Base-by-base conservation (phyloP, 2,113 vertebrate genomes). In the Passer montanus region DNA sequence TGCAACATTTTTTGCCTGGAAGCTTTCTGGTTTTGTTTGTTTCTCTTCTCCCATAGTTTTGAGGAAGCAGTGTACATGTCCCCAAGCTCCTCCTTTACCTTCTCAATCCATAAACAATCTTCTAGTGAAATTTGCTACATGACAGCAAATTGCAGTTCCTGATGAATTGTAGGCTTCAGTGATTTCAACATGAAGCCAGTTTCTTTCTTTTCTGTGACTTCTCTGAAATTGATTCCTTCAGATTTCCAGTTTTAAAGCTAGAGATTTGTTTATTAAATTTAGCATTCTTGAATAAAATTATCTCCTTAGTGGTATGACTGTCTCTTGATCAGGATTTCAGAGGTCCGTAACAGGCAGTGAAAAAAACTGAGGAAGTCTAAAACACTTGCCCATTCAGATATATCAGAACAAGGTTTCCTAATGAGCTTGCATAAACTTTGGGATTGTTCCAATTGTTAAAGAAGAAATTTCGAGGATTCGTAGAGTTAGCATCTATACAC, bases 181-280 rank as follows among this genome's bases (percentile, higher is more conserved):
- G 63, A 62, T 83, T 92, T 83, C 78, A 72, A 76, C 67, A 66
- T 83, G 21, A 90, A 93, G 52, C 90, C 59, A 52, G 15, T 46
- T 68, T 77, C 20, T 92, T 55, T 2, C 2, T 68, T 94, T 93
- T 87, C 49, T 89, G 74, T 14, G 20, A 78, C 60, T 87, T 68
- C 39, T 66, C 31, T 77, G 76, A 92, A 94, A 90, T 87, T 78
- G 73, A 41, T 86, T 95, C 72, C 56, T 90, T 90, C 79, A 74
- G 46, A 93, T 83, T 66, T 83, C 55, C 62, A 50, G 3, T 91
- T 89, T 78, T 44, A 81, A 84, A 89, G 52, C 21, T 68, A 55
- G 56, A 93, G 58, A 75, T 86, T 84, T 89, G 15, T 59, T 92
- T 84, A 94, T 87, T 92, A 46, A 76, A 68, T 95, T 53, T 69